Evolutionary conservation across 1,140 invertebrate species (phyloP), one percentile per base, ranked within the genome.

Genomic region (Drosophila ironensis): DNA sequence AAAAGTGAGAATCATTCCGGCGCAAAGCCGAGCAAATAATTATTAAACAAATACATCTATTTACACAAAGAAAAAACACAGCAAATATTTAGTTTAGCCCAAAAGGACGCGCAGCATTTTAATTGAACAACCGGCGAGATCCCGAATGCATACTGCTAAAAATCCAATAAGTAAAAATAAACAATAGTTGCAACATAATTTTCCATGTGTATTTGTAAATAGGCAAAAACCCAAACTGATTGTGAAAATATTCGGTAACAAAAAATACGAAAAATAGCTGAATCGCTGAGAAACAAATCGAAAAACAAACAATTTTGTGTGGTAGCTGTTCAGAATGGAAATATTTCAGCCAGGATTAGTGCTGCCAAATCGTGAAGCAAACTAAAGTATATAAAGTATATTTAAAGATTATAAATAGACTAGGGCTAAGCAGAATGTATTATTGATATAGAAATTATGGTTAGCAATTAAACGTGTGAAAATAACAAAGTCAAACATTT

Each of bases 41-140:
- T 74, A 84, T 59, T 78, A 61, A 75, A 66, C 61, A 74, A 86
- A 76, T 67, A 72, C 47, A 61, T 73, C 48, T 84, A 86, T 86
- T 84, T 84, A 84, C 72, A 76, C n/a, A n/a, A n/a, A n/a, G n/a
- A n/a, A n/a, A 69, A 78, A 63, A 48, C 41, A 46, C 72, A 84
- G 41, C 61, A 86, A 78, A 68, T 64, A 78, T 86, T 78, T 84
- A 71, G 74, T 84, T 86, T 61, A 86, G 64, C 66, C n/a, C 56
- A 68, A 60, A 68, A 46, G 51, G 60, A 47, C 53, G 35, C 46
- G 30, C 37, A 50, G 53, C 25, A 70, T 70, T 70, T 70, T 70
- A 69, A 69, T 69, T 67, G 63, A 66, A 75, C 41, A 75, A 59
- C 40, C 11, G 47, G 40, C 19, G 41, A 54, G 44, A 25, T 9